phyloP scores from a whole-genome alignment of 2,888 invertebrate genomes.

The Anthophora plumipes region DNA sequence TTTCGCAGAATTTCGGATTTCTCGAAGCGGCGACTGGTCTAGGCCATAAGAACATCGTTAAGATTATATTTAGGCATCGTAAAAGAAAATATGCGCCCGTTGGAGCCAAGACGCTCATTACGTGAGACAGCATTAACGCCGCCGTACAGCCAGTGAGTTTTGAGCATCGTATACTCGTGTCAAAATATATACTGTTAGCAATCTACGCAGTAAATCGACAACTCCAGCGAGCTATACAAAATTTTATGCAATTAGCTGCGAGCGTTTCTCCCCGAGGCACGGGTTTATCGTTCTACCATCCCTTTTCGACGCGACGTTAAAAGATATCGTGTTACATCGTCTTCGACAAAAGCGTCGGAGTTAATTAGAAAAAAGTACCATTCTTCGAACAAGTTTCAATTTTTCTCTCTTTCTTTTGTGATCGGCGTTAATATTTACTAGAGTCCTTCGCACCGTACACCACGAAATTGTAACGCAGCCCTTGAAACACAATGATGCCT shows the following conservation, averaged over 20 bases:
- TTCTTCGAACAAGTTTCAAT: neutral
- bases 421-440: constrained; percentile 17
- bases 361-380: neutral
- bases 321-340: constrained; percentile 18
- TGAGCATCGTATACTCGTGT: constrained; percentile 64
- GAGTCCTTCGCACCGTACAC: constrained; percentile 17
- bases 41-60: constrained; percentile 82
- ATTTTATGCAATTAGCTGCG: constrained; percentile 57
- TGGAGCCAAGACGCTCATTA: constrained; percentile 84
- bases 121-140: constrained; percentile 82
- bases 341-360: neutral
- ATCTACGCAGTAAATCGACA: constrained; percentile 60
- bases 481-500: constrained; percentile 62
- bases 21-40: constrained; percentile 66
- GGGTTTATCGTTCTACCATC: constrained; percentile 30
- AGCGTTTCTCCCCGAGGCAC: constrained; percentile 21
- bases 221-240: constrained; percentile 39
- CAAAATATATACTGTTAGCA: constrained; percentile 66
- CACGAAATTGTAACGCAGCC: constrained; percentile 24
- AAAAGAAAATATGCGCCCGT: constrained; percentile 84
- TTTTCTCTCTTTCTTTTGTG: neutral
- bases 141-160: constrained; percentile 60
- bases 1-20: constrained; percentile 71
- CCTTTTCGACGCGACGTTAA: constrained; percentile 25
- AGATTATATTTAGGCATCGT: constrained; percentile 84